Evolutionary conservation across 2,888 invertebrate genomes (phyloP), one percentile per base, ranked within the genome.

Genomic region (Bembecia ichneumoniformis): DNA sequence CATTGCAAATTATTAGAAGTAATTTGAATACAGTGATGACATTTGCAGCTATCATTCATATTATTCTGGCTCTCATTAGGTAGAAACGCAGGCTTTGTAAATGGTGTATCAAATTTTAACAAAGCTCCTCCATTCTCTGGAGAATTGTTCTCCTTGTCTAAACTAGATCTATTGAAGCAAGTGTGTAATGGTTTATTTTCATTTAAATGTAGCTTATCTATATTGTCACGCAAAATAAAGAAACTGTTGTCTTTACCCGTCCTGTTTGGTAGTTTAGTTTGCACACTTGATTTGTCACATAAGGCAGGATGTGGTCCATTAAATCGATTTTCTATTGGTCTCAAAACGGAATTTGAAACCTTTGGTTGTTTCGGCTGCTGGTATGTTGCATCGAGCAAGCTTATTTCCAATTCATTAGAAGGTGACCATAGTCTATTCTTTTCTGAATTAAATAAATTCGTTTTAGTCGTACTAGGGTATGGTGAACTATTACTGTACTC

Each of bases 381-480:
- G 43, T 55, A 52, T 7, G 69, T 64, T 44, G 66, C 62, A 59
- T 87, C 87, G 36, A 87, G 68, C 55, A 84, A 64, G 58, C 87
- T 87, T 10, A 87, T 56, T 45, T 87, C 78, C 40, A 87, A 64
- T 14, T 87, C 86, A 55, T 71, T 77, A 34, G 77, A 74, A 40
- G 40, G n/a, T n/a, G 40, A 40, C n/a, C 40, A 40, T 10, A n/a
- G n/a, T 40, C 13, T 40, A 14, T 14, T 62, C 7, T 65, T 52
- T 5, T 60, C 61, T 11, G 60, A 53, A 45, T 65, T 58, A 9
- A 54, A 43, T 36, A 79, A 48, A 36, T 54, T 51, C 9, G 78
- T 81, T 63, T 74, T 82, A 47, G 62, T 70, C 10, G 71, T 59
- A n/a, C 54, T 40, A 16, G 84, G 80, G 58, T 78, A 82, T 0